A percentile compares a stretch with the other conserved stretches of the same genome.
Evolutionary conservation across 2,797 vertebrate species (phyloP).

Genomic region (Poecile montanus): DNA sequence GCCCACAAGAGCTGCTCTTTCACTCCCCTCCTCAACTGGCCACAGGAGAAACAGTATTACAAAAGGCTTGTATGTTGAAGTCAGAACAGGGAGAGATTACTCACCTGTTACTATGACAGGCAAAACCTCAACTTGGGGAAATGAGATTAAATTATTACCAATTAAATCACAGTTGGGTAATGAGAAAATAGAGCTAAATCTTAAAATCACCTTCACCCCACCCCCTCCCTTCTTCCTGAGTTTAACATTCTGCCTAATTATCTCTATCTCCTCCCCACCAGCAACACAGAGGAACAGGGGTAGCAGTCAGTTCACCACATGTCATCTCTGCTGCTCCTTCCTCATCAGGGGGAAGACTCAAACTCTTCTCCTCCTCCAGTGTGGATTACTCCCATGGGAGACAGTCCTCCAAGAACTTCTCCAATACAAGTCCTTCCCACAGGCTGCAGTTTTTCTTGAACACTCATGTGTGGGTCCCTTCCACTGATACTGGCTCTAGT

Average conservation of each 20-base stretch:
- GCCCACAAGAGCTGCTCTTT: neutral
- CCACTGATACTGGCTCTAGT: neutral
- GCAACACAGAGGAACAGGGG: rapidly evolving
- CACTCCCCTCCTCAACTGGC: neutral
- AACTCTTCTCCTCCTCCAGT: neutral
- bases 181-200: neutral
- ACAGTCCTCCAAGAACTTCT: neutral
- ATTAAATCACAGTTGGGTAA: neutral
- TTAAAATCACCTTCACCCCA: neutral
- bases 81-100: neutral
- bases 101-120: neutral
- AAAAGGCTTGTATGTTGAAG: neutral
- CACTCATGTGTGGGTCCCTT: neutral
- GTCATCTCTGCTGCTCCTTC: neutral
- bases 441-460: neutral
- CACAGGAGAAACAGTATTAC: neutral
- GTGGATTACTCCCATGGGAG: neutral
- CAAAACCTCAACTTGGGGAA: neutral
- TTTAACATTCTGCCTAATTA: neutral
- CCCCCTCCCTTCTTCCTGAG: neutral
- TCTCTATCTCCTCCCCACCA: neutral
- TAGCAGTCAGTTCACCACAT: neutral
- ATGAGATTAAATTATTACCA: neutral
- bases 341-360: neutral
- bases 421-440: neutral